phyloP scores from a whole-genome alignment of 1,140 invertebrate species.

The Drosophila arawakana region DNA sequence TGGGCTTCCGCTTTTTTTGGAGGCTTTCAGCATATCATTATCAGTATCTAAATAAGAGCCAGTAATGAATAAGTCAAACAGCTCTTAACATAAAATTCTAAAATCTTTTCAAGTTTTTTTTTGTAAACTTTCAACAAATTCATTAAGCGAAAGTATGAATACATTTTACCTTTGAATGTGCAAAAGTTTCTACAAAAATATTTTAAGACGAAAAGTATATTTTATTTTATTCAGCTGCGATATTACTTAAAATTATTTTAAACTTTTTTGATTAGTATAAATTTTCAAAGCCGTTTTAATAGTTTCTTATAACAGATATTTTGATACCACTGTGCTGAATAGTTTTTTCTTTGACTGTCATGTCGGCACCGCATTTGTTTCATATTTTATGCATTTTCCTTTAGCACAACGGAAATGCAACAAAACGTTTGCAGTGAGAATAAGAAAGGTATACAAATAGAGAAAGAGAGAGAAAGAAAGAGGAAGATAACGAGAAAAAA shows the following conservation, averaged over 20 bases:
- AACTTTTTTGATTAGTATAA: no score
- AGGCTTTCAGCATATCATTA: not conserved
- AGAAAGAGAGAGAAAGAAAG: not conserved
- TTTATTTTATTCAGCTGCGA: no score
- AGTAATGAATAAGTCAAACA: slow-evolving; percentile 7
- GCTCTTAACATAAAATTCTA: no score
- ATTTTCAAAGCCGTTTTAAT: not conserved
- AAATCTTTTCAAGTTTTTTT: not conserved
- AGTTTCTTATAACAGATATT: not conserved
- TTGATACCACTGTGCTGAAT: slow-evolving; percentile 47
- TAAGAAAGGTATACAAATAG: not conserved
- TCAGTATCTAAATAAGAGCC: not conserved
- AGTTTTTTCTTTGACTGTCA: slow-evolving; percentile 43
- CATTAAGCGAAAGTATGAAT: no score
- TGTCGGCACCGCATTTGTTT: slow-evolving; percentile 69
- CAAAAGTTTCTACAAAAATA: no score
- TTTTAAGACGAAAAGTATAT: no score
- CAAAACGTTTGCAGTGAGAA: slow-evolving; percentile 49
- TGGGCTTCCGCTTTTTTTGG: no score
- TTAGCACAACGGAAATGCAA: slow-evolving; percentile 58
- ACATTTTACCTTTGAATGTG: no score
- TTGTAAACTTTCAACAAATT: not conserved
- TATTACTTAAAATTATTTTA: no score
- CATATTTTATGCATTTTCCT: slow-evolving; percentile 69
- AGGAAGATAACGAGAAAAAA: not conserved